phyloP scores from a whole-genome alignment of 2,888 invertebrate genomes.

The Dorcus hopei region DNA sequence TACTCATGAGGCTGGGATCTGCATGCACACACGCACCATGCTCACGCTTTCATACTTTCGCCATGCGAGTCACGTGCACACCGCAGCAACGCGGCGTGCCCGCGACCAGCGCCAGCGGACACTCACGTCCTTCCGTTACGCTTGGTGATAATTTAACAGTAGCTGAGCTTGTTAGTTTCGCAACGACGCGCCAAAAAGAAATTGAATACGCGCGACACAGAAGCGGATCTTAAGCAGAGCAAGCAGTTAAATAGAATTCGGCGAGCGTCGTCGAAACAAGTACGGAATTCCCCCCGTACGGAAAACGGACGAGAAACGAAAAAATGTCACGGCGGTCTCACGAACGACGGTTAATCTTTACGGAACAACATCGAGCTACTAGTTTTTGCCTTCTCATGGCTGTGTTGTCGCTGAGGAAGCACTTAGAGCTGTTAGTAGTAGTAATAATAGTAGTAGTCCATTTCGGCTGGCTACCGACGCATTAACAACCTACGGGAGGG shows the following conservation, averaged over 20 bases:
- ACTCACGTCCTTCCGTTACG: conserved; percentile 25
- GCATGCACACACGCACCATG: conserved; percentile 40
- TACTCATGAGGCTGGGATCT: conserved; percentile 49
- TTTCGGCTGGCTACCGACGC: conserved; percentile 21
- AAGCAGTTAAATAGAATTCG: not conserved
- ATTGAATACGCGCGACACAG: not conserved
- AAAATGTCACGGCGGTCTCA: conserved; percentile 1
- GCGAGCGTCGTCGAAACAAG: not conserved
- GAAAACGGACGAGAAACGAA: not conserved
- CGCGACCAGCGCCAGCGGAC: conserved; percentile 26
- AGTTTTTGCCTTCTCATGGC: conserved; percentile 36
- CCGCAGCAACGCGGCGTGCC: conserved; percentile 18
- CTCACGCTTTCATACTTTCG: conserved; percentile 25
- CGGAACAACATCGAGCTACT: conserved; percentile 18
- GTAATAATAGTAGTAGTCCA: conserved; percentile 16
- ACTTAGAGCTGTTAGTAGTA: conserved; percentile 19
- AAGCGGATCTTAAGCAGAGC: not conserved
- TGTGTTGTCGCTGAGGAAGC: conserved; percentile 46
- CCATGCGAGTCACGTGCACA: conserved; percentile 22
- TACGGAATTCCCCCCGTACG: not conserved
- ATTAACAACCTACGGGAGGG: conserved; percentile 23
- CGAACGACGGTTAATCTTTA: conserved; percentile 7
- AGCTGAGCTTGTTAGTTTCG: conserved; percentile 1
- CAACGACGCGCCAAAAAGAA: not conserved
- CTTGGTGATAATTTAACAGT: conserved; percentile 33